Base-by-base conservation (phyloP, 2,888 invertebrate species). In the Cryptocheilus praepositus region DNA sequence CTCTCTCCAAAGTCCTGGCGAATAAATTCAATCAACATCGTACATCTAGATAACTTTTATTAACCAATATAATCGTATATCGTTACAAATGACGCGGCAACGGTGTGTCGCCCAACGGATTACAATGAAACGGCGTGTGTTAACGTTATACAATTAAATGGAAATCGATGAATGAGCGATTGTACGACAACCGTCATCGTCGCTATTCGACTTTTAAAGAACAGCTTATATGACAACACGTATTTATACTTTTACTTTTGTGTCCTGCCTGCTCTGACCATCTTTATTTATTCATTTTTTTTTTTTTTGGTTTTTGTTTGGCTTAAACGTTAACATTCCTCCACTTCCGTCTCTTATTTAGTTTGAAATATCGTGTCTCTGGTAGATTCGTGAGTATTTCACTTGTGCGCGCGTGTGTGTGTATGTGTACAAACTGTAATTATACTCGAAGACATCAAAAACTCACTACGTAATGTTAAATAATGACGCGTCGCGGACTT, bases 21-120 rank as follows among this genome's bases (percentile, higher is more conserved):
- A 49, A 49, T 49, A 49, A 16, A 49, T 2, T n/a, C 15, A 49
- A 2, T 49, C 7, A 2, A 16, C 18, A 3, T 19, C 21, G 71
- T 88, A 88, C 88, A 88, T 88, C 88, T 88, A 88, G 88, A 88
- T 87, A 88, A 88, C 87, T 88, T 88, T 88, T 88, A 87, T 88
- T 86, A 88, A 88, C 86, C 88, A 88, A 88, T 88, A 83, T 86
- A 85, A 85, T 86, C 84, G 83, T 86, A 79, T 86, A 87, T 88
- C 83, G 85, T 86, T 87, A 87, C 85, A 88, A 88, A 89, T 84
- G 83, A 86, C 81, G 84, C 81, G 86, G 81, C 76, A 69, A 70
- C 57, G 61, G 46, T 52, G 67, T 82, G 81, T 80, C 86, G 81
- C 78, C 76, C 85, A 88, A 87, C 83, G 84, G 84, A 81, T 75